phyloP scores from a whole-genome alignment of 2,797 vertebrate species.

The Psittacula derbiana region DNA sequence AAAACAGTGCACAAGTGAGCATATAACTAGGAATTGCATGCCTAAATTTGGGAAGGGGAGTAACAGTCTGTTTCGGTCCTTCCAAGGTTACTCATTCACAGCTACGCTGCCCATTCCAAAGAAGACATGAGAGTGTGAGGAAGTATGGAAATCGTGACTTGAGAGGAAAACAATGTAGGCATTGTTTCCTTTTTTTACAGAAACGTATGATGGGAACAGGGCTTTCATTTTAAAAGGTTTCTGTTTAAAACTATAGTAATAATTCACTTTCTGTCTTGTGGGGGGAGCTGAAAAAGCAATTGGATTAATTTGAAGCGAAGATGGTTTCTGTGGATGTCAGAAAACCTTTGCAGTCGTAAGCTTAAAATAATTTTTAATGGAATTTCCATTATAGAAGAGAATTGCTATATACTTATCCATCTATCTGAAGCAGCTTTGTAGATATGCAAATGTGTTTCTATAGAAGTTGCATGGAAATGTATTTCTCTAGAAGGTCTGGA shows the following conservation, averaged over 20 bases:
- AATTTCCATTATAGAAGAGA: not conserved
- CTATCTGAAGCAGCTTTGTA: not conserved
- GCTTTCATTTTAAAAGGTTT: not conserved
- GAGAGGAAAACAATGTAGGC: not conserved
- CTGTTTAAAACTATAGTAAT: not conserved
- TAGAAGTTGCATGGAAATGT: not conserved
- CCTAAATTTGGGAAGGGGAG: not conserved
- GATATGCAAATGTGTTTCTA: conserved; percentile 8
- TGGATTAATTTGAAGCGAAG: not conserved
- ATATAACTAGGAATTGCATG: fast-evolving
- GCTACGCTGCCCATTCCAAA: not conserved
- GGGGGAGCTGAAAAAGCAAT: not conserved
- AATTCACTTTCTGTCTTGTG: not conserved
- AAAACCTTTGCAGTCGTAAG: not conserved
- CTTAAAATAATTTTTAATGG: not conserved
- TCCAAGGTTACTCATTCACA: not conserved
- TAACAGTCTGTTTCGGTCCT: not conserved
- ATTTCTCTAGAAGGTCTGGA: not conserved
- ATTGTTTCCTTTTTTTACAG: not conserved
- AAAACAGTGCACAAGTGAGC: not conserved
- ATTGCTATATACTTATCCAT: not conserved
- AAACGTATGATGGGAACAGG: not conserved
- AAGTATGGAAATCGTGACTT: not conserved
- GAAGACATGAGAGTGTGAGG: not conserved
- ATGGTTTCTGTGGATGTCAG: not conserved